A percentile compares a stretch with the other conserved stretches of the same genome.
Evolutionary conservation across 2,888 invertebrate species (phyloP).

Genomic region (Dolichopus griseipennis): DNA sequence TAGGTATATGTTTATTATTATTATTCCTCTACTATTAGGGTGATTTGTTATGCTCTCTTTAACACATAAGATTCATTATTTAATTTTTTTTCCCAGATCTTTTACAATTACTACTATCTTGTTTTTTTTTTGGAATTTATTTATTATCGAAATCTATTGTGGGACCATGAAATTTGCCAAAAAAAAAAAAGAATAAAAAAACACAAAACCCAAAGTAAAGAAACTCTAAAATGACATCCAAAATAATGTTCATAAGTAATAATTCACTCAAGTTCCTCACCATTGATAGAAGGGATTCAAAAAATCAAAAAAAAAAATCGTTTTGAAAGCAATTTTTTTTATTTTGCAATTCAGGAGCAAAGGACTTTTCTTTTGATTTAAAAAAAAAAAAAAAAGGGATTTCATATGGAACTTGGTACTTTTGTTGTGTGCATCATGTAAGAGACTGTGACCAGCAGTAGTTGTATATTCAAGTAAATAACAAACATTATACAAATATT

Average conservation of each 20-base stretch:
- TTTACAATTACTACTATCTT: too few relatives aligned
- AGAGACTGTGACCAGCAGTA: background rate
- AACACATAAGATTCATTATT: background rate
- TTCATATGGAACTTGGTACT: background rate
- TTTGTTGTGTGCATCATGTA: background rate
- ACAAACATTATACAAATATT: background rate
- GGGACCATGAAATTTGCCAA: background rate
- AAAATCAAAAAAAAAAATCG: background rate
- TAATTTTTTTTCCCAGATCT: slow-evolving; percentile 1
- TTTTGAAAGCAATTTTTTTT: background rate
- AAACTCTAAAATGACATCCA: background rate
- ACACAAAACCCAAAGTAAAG: background rate
- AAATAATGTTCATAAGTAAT: background rate
- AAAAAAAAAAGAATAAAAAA: background rate
- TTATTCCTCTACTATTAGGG: slow-evolving; percentile 15
- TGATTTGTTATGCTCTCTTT: slow-evolving; percentile 20
- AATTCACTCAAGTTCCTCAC: background rate
- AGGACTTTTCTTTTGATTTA: background rate
- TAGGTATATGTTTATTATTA: slow-evolving; percentile 10
- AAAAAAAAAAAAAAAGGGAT: background rate
- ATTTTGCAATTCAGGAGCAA: background rate
- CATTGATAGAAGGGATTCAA: background rate
- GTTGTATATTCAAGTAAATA: too few relatives aligned
- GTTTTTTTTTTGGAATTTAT: background rate
- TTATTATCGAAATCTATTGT: background rate